Conservation (phyloP, 1,140 invertebrate species). For the Maconellicoccus hirsutus region DNA sequence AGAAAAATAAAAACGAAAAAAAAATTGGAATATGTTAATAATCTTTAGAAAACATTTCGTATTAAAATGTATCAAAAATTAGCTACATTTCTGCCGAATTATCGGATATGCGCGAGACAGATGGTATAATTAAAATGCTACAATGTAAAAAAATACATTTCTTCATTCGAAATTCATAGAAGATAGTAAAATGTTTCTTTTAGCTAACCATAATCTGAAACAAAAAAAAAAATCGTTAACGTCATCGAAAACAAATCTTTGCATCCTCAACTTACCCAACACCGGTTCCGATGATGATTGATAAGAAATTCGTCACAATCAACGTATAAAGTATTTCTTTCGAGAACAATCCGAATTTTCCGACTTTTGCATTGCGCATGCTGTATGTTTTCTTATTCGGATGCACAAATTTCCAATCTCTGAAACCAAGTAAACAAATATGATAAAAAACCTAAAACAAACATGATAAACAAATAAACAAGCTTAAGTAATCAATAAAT, state of each 20-base stretch:
- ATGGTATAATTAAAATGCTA: neutral
- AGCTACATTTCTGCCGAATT: neutral
- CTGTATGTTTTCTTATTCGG: constrained; percentile 49
- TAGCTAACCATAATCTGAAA: constrained; percentile 5
- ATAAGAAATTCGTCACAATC: constrained; percentile 78
- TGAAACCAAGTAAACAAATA: too few relatives aligned
- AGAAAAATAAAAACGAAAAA: constrained; percentile 1
- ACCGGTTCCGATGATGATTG: constrained; percentile 75
- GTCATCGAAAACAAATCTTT: constrained; percentile 10
- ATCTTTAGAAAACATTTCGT: neutral
- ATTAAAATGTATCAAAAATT: neutral
- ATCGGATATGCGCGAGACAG: neutral
- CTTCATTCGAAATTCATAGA: neutral
- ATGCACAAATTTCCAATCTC: constrained; percentile 72
- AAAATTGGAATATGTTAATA: constrained; percentile 17
- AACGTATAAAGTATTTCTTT: constrained; percentile 81
- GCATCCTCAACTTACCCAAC: constrained; percentile 53
- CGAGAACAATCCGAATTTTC: constrained; percentile 68
- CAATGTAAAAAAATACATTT: neutral
- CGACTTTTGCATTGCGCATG: constrained; percentile 67
- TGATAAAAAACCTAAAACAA: too few relatives aligned
- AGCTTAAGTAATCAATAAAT: too few relatives aligned
- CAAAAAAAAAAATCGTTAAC: constrained; percentile 1
- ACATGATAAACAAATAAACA: too few relatives aligned
- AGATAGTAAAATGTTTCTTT: neutral